These are phyloP conservation scores for Lepidocyrtinus sp. DNA, from an alignment of 2,888 invertebrate genomes.

Conservation along the genomic window DNA sequence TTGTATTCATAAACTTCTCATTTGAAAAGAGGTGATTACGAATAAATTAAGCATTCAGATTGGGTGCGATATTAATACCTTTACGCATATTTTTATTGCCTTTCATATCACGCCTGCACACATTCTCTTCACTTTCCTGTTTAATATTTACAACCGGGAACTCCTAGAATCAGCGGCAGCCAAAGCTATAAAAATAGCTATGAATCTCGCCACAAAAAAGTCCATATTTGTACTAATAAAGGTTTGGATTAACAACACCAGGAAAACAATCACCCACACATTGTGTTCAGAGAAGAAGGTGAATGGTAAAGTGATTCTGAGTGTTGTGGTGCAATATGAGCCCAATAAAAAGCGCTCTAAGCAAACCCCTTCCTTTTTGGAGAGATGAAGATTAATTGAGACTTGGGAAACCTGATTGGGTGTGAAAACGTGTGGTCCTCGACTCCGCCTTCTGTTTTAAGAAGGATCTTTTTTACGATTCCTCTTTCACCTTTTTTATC, in stretches of 20 bases:
- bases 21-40: neutral
- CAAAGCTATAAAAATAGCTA: neutral
- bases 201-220: neutral
- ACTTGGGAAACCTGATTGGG: slow-evolving; percentile 64
- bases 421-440: slow-evolving; percentile 65
- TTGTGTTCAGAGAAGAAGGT: neutral
- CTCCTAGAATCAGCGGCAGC: neutral
- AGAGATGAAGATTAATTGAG: slow-evolving; percentile 64
- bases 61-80: neutral
- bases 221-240: neutral
- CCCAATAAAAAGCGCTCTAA: slow-evolving; percentile 46
- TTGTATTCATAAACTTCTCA: no score
- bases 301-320: neutral
- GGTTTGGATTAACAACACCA: neutral
- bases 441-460: slow-evolving; percentile 64
- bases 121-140: neutral
- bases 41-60: neutral
- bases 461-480: slow-evolving; percentile 56
- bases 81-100: neutral
- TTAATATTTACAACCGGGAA: neutral
- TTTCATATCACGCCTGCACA: neutral
- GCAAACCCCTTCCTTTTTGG: slow-evolving; percentile 42
- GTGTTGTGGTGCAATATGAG: slow-evolving; percentile 40
- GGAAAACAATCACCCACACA: neutral
- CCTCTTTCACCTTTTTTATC: slow-evolving; percentile 61